Conservation (phyloP, 2,113 vertebrate species). For the Rhipidura dahli region DNA sequence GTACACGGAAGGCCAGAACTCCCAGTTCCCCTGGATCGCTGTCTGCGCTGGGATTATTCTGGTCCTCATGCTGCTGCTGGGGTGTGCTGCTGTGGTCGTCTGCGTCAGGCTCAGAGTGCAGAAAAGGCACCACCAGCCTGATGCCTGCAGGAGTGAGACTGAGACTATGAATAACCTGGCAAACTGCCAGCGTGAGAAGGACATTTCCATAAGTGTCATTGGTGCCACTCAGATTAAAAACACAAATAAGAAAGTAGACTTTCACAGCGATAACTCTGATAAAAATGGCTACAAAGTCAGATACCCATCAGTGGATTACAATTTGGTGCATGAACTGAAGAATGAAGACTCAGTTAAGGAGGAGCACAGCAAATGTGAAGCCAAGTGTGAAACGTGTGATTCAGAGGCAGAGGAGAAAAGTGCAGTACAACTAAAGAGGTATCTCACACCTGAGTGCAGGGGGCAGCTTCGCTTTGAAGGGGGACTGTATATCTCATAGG, state of each 20-base stretch:
- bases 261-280: conserved; percentile 83
- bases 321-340: conserved; percentile 91
- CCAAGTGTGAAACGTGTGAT: conserved; percentile 81
- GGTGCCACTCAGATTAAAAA: conserved; percentile 92
- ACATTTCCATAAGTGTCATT: conserved; percentile 84
- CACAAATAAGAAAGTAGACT: conserved; percentile 96
- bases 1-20: conserved; percentile 74
- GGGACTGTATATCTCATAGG: not conserved
- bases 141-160: conserved; percentile 80
- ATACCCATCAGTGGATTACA: conserved; percentile 91
- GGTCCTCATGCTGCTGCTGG: conserved; percentile 88
- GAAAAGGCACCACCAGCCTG: conserved; percentile 78
- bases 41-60: conserved; percentile 89
- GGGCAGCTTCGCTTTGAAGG: not conserved
- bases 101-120: conserved; percentile 87
- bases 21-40: conserved; percentile 89
- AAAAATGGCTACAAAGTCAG: conserved; percentile 88
- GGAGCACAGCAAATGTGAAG: conserved; percentile 76
- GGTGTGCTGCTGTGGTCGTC: conserved; percentile 85
- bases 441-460: not conserved
- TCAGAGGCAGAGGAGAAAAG: conserved; percentile 82
- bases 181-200: conserved; percentile 90
- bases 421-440: conserved; percentile 85
- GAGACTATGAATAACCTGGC: conserved; percentile 99
- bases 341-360: conserved; percentile 82